These are phyloP conservation scores for Hetaerina americana DNA, from an alignment of 1,140 invertebrate species.

Conservation along the genomic window DNA sequence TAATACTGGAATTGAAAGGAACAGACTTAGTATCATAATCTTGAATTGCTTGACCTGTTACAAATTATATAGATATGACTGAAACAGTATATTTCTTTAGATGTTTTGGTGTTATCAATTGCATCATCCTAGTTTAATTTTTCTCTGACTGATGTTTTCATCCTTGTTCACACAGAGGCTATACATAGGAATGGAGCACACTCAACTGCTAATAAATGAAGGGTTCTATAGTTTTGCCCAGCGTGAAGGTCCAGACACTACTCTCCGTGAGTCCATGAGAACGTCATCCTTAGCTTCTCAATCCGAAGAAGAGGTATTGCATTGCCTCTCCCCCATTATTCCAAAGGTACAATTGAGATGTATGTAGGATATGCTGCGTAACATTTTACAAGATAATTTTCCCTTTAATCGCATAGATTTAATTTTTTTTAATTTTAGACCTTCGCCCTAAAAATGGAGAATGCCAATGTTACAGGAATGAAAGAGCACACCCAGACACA, in stretches of 20 bases:
- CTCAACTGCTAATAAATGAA: conserved; percentile 48
- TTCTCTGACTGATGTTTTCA: background rate
- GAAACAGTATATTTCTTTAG: no score
- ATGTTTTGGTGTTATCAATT: no score
- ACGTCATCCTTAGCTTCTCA: background rate
- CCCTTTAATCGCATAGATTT: conserved; percentile 34
- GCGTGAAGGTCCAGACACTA: background rate
- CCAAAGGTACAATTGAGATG: conserved; percentile 44
- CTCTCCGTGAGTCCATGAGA: background rate
- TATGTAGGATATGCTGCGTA: no score
- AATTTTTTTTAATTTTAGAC: background rate
- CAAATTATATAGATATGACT: no score
- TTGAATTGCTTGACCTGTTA: no score
- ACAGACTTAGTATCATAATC: no score
- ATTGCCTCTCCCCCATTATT: conserved; percentile 50
- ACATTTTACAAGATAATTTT: background rate
- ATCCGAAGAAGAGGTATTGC: conserved; percentile 25
- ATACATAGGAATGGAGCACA: conserved; percentile 51
- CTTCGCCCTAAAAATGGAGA: conserved; percentile 46
- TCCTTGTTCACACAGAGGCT: conserved; percentile 43
- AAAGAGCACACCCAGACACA: conserved; percentile 37
- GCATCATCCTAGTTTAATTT: background rate
- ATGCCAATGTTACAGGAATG: conserved; percentile 48
- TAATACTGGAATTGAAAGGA: no score
- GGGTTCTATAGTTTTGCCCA: conserved; percentile 45